Evolutionary conservation across 2,797 vertebrate species (phyloP).

Genomic region (Glyptemys insculpta): DNA sequence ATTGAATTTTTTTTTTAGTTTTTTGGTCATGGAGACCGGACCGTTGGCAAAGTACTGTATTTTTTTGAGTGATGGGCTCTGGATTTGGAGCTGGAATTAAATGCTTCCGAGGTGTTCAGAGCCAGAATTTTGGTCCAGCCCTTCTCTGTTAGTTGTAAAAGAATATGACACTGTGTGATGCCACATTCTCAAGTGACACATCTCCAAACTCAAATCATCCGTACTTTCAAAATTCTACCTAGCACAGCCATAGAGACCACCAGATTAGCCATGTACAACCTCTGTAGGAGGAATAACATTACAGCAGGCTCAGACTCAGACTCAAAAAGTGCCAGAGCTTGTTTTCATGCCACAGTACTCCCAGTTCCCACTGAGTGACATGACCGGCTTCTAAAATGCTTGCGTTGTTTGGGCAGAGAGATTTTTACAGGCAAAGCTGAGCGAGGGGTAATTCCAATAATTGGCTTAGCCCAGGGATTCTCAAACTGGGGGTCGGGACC

Average conservation of each 20-base stretch:
- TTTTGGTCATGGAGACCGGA: not conserved
- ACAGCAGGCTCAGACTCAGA: not conserved
- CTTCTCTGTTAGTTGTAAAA: not conserved
- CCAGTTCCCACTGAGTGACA: too few species aligned
- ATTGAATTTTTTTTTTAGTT: not conserved
- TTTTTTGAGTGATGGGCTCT: not conserved
- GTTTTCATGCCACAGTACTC: not conserved
- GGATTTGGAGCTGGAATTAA: not conserved
- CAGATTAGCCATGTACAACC: too few species aligned
- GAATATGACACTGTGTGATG: not conserved
- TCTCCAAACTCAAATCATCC: not conserved
- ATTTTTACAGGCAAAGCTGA: not conserved
- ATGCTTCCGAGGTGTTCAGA: not conserved
- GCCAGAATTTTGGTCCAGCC: not conserved
- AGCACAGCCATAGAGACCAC: not conserved
- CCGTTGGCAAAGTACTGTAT: not conserved
- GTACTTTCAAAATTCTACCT: not conserved
- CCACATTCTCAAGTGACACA: not conserved
- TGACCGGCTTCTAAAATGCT: too few species aligned
- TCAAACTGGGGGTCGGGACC: too few species aligned
- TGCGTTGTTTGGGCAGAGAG: not conserved
- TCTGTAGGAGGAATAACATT: not conserved
- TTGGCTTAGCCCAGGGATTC: too few species aligned
- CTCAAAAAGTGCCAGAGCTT: not conserved
- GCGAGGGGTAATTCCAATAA: too few species aligned